Evolutionary conservation across 2,797 vertebrate genomes (phyloP).

Genomic region (Coregonus sp.): DNA sequence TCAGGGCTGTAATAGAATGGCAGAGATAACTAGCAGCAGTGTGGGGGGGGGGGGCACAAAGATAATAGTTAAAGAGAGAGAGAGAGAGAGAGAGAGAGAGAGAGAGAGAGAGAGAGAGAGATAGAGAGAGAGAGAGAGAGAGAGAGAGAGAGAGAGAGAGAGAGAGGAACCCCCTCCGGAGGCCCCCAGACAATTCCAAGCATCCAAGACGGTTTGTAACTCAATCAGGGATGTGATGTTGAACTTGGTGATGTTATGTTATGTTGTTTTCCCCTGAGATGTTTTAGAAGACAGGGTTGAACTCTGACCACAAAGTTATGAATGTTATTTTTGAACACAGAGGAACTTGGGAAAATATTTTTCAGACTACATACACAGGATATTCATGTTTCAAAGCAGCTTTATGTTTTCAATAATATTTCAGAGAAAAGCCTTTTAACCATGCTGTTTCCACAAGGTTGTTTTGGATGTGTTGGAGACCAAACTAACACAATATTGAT

Average conservation of each 20-base stretch:
- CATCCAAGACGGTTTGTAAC: conserved; percentile 66
- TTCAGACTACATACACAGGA: conserved; percentile 69
- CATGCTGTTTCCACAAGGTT: conserved; percentile 59
- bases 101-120: too few species aligned
- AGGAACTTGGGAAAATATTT: conserved; percentile 67
- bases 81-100: too few species aligned
- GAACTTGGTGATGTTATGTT: conserved; percentile 58
- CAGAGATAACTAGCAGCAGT: too few species aligned
- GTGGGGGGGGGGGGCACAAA: too few species aligned
- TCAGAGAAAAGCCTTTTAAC: conserved; percentile 58
- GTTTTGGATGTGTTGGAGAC: conserved; percentile 57
- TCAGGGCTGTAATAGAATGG: too few species aligned
- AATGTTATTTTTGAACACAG: conserved; percentile 72
- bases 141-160: neutral
- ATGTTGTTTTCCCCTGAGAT: conserved; percentile 40
- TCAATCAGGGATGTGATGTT: conserved; percentile 73
- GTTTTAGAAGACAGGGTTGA: conserved; percentile 64
- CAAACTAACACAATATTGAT: conserved; percentile 61
- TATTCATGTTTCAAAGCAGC: conserved; percentile 75
- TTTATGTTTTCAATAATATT: conserved; percentile 65
- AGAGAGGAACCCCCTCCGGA: conserved; percentile 52
- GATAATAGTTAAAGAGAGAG: too few species aligned
- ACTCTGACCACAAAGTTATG: conserved; percentile 79
- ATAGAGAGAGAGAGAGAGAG: too few species aligned
- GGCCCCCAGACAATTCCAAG: conserved; percentile 59